These are phyloP conservation scores for Rostratula benghalensis DNA, from an alignment of 2,113 vertebrate genomes.

Conservation along the genomic window DNA sequence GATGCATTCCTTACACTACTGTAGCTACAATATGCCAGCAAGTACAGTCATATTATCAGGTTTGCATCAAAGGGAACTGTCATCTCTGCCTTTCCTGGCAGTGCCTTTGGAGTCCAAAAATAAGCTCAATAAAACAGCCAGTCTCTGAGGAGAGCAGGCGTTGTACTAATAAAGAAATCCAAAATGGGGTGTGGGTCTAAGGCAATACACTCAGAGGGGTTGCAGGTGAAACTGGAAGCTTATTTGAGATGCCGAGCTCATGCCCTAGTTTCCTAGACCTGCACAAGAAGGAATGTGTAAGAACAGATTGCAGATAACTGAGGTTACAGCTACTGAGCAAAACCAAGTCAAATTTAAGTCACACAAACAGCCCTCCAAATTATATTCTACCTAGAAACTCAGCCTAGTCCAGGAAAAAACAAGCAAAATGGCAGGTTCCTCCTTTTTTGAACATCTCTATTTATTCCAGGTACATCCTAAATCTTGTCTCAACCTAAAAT, in stretches of 20 bases:
- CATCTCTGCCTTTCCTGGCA: neutral
- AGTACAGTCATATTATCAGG: neutral
- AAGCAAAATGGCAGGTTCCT: neutral
- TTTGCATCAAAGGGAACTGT: neutral
- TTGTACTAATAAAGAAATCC: neutral
- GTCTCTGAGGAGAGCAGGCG: neutral
- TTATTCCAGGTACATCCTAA: neutral
- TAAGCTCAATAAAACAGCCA: neutral
- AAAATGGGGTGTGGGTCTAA: neutral
- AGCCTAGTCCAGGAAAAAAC: neutral
- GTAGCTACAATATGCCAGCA: neutral
- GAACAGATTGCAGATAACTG: neutral
- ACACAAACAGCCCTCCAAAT: neutral
- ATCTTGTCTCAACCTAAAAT: neutral
- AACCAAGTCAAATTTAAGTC: neutral
- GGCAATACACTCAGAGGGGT: neutral
- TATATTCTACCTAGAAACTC: neutral
- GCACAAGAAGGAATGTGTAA: neutral
- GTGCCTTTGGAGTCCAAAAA: neutral
- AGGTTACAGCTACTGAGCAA: neutral
- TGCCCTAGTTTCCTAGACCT: neutral
- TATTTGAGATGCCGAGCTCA: neutral
- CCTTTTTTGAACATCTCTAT: neutral
- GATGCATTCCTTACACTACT: neutral
- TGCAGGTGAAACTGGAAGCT: neutral